Base-by-base conservation (phyloP, 2,113 vertebrate genomes). In the Amblyornis subalaris region DNA sequence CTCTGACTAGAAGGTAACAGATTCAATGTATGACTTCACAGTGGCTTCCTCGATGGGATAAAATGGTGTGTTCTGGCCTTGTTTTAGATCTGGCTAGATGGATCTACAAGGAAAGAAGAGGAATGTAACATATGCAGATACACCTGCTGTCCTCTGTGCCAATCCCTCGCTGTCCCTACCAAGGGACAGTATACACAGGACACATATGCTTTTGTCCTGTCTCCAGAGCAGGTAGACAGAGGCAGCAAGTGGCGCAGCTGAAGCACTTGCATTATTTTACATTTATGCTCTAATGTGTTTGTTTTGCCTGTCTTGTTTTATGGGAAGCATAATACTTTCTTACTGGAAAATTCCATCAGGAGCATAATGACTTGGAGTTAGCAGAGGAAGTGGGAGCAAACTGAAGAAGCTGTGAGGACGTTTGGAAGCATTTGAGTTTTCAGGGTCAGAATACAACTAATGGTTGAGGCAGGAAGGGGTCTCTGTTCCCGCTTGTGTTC, bases 111-210 rank as follows among this genome's bases (percentile, higher is more conserved):
- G 19, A 7, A 60, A 78, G 47, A 80, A 42, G 25, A 60, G 20
- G 28, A 71, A 31, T 18, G 16, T n/a, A 35, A 16, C 26, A 40
- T 9, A 40, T 6, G 19, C 12, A 60, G 28, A 28, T 55, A 29
- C 0, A 7, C 2, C 6, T 38, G 13, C n/a, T 77, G 6, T 35
- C 31, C 38, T 90, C 33, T 74, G 12, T 31, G 40, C 7, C 0
- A 0, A 7, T 40, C 36, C 51, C 65, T 48, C 8, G 0, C 40
- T 11, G 0, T 48, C 7, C 4, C 44, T 55, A 24, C 7, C n/a
- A 57, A 57, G 25, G 26, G 6, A 36, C 24, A n/a, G 4, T 28
- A 20, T 5, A 12, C 4, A 33, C 1, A 38, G 14, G 18, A 21
- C 5, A 22, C 2, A 21, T 1, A 10, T 5, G 23, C 10, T 64